These are phyloP conservation scores for Lipotes vexillifer DNA, from an alignment of 2,113 vertebrate genomes.

Conservation along the genomic window DNA sequence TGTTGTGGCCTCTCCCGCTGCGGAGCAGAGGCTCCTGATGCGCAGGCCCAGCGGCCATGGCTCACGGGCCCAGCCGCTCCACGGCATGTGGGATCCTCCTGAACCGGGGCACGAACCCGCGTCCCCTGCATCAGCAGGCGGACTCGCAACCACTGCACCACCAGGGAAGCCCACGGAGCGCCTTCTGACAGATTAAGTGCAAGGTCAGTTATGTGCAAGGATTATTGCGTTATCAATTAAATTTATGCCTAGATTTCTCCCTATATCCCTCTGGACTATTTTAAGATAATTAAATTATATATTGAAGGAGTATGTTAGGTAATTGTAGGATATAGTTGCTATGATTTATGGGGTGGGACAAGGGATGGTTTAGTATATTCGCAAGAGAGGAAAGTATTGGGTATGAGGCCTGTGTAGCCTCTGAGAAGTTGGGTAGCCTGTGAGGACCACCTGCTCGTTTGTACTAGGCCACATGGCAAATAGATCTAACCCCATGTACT, in stretches of 20 bases:
- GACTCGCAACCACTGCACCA: no score
- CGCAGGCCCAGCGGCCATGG: no score
- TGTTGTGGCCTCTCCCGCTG: no score
- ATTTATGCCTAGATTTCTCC: neutral
- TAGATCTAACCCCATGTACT: neutral
- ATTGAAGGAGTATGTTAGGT: neutral
- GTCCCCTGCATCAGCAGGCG: no score
- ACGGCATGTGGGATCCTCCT: no score
- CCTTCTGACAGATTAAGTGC: neutral
- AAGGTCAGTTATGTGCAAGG: neutral
- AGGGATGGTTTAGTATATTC: neutral
- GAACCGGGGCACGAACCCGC: no score
- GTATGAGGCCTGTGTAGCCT: neutral
- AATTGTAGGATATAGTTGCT: neutral
- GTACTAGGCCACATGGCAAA: neutral
- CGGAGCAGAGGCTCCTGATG: no score
- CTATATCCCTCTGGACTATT: neutral
- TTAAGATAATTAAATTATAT: neutral
- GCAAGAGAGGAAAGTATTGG: neutral
- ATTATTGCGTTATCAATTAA: neutral
- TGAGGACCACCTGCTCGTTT: neutral
- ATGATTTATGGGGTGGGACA: neutral
- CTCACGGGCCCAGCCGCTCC: no score
- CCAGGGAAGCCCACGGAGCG: neutral
- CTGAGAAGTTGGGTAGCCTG: neutral